phyloP scores from a whole-genome alignment of 2,797 vertebrate species.

The Aldrovandia affinis region DNA sequence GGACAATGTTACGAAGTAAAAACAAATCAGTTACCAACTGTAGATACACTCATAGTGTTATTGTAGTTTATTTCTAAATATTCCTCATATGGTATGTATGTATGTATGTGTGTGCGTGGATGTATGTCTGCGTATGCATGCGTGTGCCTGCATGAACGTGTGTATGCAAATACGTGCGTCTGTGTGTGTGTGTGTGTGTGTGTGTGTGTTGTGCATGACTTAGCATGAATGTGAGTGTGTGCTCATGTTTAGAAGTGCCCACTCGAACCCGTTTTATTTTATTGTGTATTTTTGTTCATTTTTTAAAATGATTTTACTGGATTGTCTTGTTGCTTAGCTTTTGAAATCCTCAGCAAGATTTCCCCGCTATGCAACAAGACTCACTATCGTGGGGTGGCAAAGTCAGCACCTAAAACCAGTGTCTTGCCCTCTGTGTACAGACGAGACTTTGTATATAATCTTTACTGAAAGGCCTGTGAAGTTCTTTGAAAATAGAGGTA shows the following conservation, averaged over 20 bases:
- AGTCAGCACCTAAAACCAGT: conserved; percentile 73
- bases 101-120: conserved; percentile 36
- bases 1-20: conserved; percentile 67
- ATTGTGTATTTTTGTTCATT: conserved; percentile 43
- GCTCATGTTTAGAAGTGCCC: conserved; percentile 61
- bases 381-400: conserved; percentile 75
- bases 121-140: conserved; percentile 64
- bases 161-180: neutral
- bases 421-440: conserved; percentile 76
- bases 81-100: conserved; percentile 45
- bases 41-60: conserved; percentile 79
- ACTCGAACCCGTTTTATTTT: conserved; percentile 60
- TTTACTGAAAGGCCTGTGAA: conserved; percentile 84
- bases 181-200: conserved; percentile 25
- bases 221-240: conserved; percentile 56
- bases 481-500: conserved; percentile 83
- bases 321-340: conserved; percentile 74
- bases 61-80: conserved; percentile 67
- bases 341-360: conserved; percentile 72
- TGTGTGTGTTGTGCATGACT: conserved; percentile 1
- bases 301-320: conserved; percentile 73
- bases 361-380: conserved; percentile 73
- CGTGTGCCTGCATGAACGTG: conserved; percentile 60
- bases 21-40: conserved; percentile 65
- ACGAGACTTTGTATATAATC: conserved; percentile 84